Evolutionary conservation across 1,140 invertebrate genomes (phyloP), one percentile per base, ranked within the genome.

Genomic region (Calliphora vicina): DNA sequence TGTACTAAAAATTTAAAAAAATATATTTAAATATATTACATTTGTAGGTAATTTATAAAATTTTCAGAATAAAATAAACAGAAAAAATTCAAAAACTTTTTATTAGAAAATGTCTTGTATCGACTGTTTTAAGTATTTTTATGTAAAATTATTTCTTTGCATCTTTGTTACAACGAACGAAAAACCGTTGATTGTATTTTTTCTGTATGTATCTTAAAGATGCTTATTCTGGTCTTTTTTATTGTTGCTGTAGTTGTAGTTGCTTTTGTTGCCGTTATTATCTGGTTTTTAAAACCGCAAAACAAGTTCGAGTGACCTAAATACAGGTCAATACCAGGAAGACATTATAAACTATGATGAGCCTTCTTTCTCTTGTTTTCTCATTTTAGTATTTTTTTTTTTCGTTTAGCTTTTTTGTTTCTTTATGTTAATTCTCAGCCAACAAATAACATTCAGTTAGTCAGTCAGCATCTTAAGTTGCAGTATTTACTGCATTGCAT

Each of bases 281-380:
- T 78, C 42, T 78, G 35, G 74, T 43, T 78, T 42, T 23, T 78
- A 29, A 29, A 57, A 67, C 25, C 80, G 26, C 80, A 81, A 67
- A 78, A 78, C 74, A 78, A 78, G 84, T 85, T 82, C 84, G 82
- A 84, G 84, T 85, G 84, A 85, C 84, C 84, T 83, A 85, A 85
- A 85, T 85, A 83, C 82, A 85, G 84, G 84, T 85, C 84, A 85
- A 83, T 84, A 85, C 83, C 84, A 83, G 84, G 84, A 85, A 85
- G 82, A 82, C 83, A 43, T 71, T 80, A 71, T 50, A 84, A 35
- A 29, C 26, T 67, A 82, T 82, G 80, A 78, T 78, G 42, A 78
- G 74, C 74, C 74, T 78, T 78, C 35, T 23, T 78, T 43, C 27
- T 43, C 15, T 23, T 78, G 10, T 78, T 23, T 78, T 43, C n/a